These are phyloP conservation scores for Mesitornis unicolor DNA, from an alignment of 2,113 vertebrate species.

Conservation along the genomic window DNA sequence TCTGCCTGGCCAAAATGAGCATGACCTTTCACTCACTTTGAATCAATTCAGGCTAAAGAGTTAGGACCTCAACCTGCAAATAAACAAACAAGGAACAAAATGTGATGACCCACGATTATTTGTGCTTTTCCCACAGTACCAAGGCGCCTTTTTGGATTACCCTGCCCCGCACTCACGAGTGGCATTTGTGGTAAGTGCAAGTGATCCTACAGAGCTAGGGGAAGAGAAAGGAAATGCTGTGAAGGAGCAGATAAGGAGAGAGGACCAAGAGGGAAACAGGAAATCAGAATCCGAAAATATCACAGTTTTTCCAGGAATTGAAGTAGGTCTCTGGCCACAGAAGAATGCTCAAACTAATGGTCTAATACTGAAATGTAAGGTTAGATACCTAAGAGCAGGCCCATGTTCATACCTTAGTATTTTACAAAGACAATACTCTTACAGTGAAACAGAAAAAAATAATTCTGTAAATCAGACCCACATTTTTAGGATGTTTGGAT, in stretches of 20 bases:
- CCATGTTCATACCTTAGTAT: neutral
- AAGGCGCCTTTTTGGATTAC: neutral
- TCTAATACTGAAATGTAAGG: neutral
- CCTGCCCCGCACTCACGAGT: neutral
- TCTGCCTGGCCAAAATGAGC: neutral
- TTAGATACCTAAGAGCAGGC: neutral
- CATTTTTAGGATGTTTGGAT: neutral
- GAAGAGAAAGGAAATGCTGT: neutral
- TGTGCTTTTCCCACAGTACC: neutral
- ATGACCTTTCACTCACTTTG: neutral
- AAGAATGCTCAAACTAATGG: neutral
- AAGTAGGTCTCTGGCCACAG: neutral
- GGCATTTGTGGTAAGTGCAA: neutral
- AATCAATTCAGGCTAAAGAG: neutral
- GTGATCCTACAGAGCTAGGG: neutral
- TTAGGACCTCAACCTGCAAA: neutral
- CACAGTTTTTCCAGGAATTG: neutral
- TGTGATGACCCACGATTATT: neutral
- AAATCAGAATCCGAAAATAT: neutral
- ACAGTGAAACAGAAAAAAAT: neutral
- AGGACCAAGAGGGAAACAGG: neutral
- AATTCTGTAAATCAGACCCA: neutral
- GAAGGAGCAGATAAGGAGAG: neutral
- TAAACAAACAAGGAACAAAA: neutral
- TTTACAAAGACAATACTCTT: neutral